Evolutionary conservation across 1,140 invertebrate species (phyloP).

Genomic region (Monochamus saltuarius): DNA sequence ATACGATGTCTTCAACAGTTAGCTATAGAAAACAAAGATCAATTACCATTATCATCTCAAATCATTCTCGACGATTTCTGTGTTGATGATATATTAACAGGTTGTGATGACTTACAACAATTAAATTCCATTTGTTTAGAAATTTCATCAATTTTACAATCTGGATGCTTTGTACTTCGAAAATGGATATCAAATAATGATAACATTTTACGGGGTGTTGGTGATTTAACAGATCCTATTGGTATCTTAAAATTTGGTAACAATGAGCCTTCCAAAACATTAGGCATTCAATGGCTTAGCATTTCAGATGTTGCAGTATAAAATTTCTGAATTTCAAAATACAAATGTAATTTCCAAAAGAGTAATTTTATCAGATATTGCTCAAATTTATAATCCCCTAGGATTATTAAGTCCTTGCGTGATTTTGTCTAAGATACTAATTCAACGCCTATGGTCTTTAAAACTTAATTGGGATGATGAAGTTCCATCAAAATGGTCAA

Average conservation of each 20-base stretch:
- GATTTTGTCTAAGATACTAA: constrained; percentile 4
- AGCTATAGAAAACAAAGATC: constrained; percentile 38
- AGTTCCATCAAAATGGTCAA: too few species aligned
- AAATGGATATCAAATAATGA: constrained; percentile 12
- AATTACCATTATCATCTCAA: constrained; percentile 35
- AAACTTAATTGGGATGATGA: too few species aligned
- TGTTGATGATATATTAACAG: constrained; percentile 52
- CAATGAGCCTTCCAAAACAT: constrained; percentile 1
- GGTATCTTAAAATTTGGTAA: background rate
- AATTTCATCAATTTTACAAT: constrained; percentile 10
- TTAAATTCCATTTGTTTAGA: too few species aligned
- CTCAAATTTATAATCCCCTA: constrained; percentile 15
- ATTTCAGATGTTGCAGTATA: background rate
- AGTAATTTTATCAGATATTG: constrained; percentile 5
- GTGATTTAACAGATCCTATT: background rate
- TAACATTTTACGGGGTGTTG: too few species aligned
- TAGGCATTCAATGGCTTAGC: constrained; percentile 8
- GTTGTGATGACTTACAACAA: constrained; percentile 27
- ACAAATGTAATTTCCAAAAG: background rate
- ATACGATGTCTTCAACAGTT: constrained; percentile 36
- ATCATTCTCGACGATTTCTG: constrained; percentile 48
- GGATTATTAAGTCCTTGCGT: constrained; percentile 8
- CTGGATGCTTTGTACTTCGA: constrained; percentile 8
- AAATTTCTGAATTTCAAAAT: background rate
- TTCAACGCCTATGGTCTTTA: too few species aligned